Evolutionary conservation across 2,113 vertebrate genomes (phyloP).

Genomic region (Grammomys dolichurus): DNA sequence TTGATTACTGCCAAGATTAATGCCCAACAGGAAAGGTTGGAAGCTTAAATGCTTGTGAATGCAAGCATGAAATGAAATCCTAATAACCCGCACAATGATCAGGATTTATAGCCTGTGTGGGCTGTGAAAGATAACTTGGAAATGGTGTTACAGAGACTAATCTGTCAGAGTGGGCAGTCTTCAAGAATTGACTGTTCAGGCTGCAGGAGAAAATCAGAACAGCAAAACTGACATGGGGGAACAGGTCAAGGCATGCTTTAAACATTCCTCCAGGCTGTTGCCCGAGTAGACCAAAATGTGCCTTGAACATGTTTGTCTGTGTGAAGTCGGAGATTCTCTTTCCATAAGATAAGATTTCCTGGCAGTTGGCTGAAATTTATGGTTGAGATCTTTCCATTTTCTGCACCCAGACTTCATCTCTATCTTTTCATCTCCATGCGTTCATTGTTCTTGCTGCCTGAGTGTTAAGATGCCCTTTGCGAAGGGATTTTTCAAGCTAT

Average conservation of each 20-base stretch:
- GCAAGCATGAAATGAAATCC: conserved; percentile 89
- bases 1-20: conserved; percentile 90
- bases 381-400: conserved; percentile 30
- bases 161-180: conserved; percentile 84
- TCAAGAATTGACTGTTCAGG: conserved; percentile 83
- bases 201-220: conserved; percentile 75
- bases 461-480: conserved; percentile 19
- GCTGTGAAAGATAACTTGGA: conserved; percentile 86
- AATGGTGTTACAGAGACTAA: conserved; percentile 83
- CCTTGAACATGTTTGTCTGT: background rate
- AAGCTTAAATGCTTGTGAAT: conserved; percentile 88
- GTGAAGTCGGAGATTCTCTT: conserved; percentile 14
- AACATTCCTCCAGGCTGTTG: background rate
- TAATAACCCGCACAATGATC: conserved; percentile 86
- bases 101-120: conserved; percentile 87
- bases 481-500: background rate
- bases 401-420: conserved; percentile 34
- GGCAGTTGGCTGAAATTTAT: conserved; percentile 25
- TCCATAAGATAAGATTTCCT: conserved; percentile 4
- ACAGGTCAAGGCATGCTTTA: conserved; percentile 18
- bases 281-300: background rate
- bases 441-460: background rate
- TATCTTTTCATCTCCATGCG: conserved; percentile 28
- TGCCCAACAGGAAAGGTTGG: conserved; percentile 86
- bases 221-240: conserved; percentile 63